These are phyloP conservation scores for Panurus biarmicus DNA, from an alignment of 2,113 vertebrate species.

Conservation along the genomic window DNA sequence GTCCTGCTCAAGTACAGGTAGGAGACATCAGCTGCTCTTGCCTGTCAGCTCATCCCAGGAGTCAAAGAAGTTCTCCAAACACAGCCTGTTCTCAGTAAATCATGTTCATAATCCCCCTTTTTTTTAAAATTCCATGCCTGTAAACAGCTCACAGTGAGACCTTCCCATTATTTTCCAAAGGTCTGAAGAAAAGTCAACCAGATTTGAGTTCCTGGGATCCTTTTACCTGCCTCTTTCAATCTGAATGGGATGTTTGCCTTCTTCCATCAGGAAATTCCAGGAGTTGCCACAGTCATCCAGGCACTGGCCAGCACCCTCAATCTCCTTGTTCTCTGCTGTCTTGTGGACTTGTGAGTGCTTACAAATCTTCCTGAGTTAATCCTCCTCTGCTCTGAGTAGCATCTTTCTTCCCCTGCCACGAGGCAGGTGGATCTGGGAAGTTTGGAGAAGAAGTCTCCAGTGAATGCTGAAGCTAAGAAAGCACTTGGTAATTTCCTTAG, in stretches of 20 bases:
- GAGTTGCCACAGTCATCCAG: neutral
- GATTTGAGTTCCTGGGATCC: neutral
- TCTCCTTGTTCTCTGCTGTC: neutral
- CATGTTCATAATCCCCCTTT: neutral
- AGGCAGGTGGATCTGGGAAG: neutral
- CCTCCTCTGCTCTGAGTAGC: neutral
- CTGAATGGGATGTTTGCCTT: neutral
- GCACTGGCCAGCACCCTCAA: neutral
- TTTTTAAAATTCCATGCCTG: rapidly evolving
- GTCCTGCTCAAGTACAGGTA: neutral
- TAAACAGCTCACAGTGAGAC: neutral
- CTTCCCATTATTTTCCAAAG: neutral
- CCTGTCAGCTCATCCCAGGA: neutral
- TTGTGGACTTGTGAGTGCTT: neutral
- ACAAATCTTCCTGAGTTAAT: neutral
- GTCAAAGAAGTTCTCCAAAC: neutral
- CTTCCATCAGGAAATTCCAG: neutral
- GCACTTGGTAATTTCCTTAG: neutral
- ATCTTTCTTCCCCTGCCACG: neutral
- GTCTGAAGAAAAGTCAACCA: neutral
- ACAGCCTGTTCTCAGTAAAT: neutral
- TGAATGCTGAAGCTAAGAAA: neutral
- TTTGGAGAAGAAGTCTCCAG: neutral
- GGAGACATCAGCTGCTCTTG: neutral
- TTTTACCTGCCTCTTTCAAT: neutral